Base-by-base conservation (phyloP, 2,113 vertebrate species). In the Cyprinodon brontotheroides region DNA sequence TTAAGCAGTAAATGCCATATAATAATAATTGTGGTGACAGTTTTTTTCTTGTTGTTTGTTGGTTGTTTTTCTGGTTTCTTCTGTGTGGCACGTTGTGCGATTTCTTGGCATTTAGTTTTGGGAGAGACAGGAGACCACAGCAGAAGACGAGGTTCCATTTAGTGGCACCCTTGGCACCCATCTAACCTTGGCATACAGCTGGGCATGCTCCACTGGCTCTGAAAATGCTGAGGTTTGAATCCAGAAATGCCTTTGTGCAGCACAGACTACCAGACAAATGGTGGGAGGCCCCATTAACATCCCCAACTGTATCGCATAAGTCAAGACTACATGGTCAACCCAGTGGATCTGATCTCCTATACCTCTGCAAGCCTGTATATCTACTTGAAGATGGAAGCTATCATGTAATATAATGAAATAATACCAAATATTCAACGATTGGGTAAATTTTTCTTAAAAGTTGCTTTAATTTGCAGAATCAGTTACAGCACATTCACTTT, bases 181-280 rank as follows among this genome's bases (percentile, higher is more conserved):
- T 92, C 89, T 90, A 86, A 91, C 89, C 92, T 92, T 93, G 92
- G 92, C 92, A 94, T 87, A 78, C 91, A 88, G 87, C 86, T 92
- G 79, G 79, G 74, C 87, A 88, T 83, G 93, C 86, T 93, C 91
- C 84, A 85, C 86, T 91, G 87, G 87, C 74, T 80, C 80, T 77
- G 86, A 93, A 90, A 90, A 90, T 92, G 93, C 93, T 93, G 91
- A 93, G 91, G 93, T 89, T 93, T 87, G 89, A 92, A 90, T 93
- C 92, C 90, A 90, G 83, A 89, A 87, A 92, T 90, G 88, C 88
- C 83, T 87, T 91, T 91, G 89, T 92, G 91, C 82, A 74, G 83
- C 86, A 74, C 82, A 83, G 91, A 82, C 89, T 85, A 89, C 86
- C 91, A 90, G 81, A 84, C 86, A 82, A 89, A 85, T 77, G 72